These are phyloP conservation scores for Drosophila elegans DNA, from an alignment of 1,140 invertebrate species.

Conservation along the genomic window DNA sequence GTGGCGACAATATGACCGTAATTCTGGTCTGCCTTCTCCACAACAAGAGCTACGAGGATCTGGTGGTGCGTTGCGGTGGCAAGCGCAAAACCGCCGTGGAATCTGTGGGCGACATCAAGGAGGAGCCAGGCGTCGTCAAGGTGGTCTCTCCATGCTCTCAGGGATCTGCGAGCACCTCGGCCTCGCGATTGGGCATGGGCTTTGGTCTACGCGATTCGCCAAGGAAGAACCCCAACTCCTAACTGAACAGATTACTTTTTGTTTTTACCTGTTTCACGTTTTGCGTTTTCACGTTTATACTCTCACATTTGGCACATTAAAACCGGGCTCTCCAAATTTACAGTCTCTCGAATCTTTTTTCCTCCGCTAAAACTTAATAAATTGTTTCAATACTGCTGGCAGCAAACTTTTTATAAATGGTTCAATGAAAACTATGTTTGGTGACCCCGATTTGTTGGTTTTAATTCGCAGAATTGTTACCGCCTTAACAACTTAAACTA, in stretches of 20 bases:
- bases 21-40: constrained; percentile 93
- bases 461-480: too few relatives aligned
- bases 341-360: constrained; percentile 6
- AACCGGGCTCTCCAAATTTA: constrained; percentile 7
- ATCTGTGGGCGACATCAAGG: constrained; percentile 39
- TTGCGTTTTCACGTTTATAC: neutral
- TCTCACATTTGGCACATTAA: too few relatives aligned
- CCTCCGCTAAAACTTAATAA: constrained; percentile 1
- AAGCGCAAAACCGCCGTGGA: constrained; percentile 10
- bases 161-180: neutral
- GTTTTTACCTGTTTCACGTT: neutral
- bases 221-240: neutral
- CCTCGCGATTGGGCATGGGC: constrained; percentile 3
- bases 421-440: too few relatives aligned
- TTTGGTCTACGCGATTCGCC: neutral
- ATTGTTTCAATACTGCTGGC: neutral
- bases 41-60: constrained; percentile 89
- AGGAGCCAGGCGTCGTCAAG: constrained; percentile 5
- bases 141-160: neutral
- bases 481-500: too few relatives aligned
- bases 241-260: neutral
- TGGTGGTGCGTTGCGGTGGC: constrained; percentile 85
- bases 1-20: constrained; percentile 99
- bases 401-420: too few relatives aligned
- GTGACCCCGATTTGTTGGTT: too few relatives aligned